A percentile compares a stretch with the other conserved stretches of the same genome.
Conservation (phyloP, 1,140 invertebrate species). For the Drosophila jambulina region DNA sequence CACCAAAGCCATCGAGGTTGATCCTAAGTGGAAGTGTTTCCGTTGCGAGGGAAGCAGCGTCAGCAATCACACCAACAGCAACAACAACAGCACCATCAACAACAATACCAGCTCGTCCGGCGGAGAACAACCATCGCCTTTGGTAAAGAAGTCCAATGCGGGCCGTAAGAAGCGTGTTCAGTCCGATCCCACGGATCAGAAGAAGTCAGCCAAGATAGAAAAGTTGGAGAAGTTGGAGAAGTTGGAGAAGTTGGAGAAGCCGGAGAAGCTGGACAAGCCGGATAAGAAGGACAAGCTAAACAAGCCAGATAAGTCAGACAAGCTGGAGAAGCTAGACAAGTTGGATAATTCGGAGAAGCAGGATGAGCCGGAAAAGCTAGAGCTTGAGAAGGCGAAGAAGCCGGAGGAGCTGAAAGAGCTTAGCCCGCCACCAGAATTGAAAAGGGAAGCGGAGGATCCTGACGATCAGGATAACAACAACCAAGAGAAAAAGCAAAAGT, state of each 20-base stretch:
- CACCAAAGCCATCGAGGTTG: conserved; percentile 11
- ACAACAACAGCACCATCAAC: conserved; percentile 1
- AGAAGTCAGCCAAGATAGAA: conserved; percentile 15
- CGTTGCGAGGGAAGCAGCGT: conserved; percentile 38
- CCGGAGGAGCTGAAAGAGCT: neutral
- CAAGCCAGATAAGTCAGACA: neutral
- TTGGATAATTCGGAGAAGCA: neutral
- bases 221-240: conserved; percentile 8
- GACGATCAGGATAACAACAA: neutral
- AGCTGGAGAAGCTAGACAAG: neutral
- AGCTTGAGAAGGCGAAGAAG: no score
- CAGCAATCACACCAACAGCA: neutral
- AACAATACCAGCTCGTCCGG: neutral
- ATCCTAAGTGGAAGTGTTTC: conserved; percentile 65
- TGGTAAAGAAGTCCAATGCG: conserved; percentile 33
- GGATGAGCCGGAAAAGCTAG: neutral
- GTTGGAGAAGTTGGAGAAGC: neutral
- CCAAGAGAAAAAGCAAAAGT: neutral
- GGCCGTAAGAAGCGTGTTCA: conserved; percentile 61
- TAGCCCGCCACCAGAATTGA: neutral
- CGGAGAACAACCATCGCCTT: conserved; percentile 8
- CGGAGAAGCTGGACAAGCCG: neutral
- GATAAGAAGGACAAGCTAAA: neutral
- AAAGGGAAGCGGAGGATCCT: neutral
- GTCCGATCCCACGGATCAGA: conserved; percentile 35